Base-by-base conservation (phyloP, 2,888 invertebrate genomes). In the Parnassius smintheus region DNA sequence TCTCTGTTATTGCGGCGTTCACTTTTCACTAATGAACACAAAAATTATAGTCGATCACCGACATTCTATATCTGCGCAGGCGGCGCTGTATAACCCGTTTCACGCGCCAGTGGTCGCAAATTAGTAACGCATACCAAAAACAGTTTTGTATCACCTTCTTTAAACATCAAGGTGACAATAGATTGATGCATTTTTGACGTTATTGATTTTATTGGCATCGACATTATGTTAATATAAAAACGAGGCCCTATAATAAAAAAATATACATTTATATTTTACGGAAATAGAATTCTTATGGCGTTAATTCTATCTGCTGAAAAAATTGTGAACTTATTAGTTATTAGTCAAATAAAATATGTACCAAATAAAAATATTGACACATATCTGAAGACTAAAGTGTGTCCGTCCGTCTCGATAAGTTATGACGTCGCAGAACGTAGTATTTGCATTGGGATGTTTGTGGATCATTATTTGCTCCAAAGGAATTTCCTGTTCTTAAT, bases 41-140 rank as follows among this genome's bases (percentile, higher is more conserved):
- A 91, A 91, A 91, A 91, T 91, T 91, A 91, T 91, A 91, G 91
- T 75, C 90, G 90, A 91, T 91, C 91, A 88, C 90, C 86, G 85
- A 80, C 85, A 81, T 85, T 88, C 91, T 91, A 91, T 88, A 89
- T 89, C 83, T 80, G 88, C 79, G 72, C 82, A 75, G 73, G 77
- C 82, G 80, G 79, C 75, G 79, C 75, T 76, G 85, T 91, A 91
- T 91, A 91, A 90, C 91, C 80, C 91, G 91, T 91, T 91, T 91
- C 91, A 89, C 86, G 88, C 86, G 84, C 82, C 88, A 87, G 84
- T 81, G 77, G 83, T 84, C 75, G 79, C 81, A 84, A 85, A 86
- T 85, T 81, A 75, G 75, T 79, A 82, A 81, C 77, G 75, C 74
- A 73, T 76, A 69, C 65, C 66, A 68, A 70, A 68, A 70, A 54